Conservation (phyloP, 2,113 vertebrate species). For the Istiophorus platypterus region DNA sequence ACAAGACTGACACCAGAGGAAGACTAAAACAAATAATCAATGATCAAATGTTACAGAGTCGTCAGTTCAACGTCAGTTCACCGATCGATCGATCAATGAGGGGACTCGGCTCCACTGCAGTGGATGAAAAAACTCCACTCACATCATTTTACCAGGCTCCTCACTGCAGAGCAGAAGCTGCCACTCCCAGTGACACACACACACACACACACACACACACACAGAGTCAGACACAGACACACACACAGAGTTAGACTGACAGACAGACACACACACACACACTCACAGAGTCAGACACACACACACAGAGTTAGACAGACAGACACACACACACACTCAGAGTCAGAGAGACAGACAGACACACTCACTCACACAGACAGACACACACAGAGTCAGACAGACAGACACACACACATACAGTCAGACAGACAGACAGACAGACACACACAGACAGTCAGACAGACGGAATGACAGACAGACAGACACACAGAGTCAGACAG, state of each 20-base stretch:
- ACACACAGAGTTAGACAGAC: no score
- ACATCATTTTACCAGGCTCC: background rate
- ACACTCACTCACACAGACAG: background rate
- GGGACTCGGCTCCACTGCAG: background rate
- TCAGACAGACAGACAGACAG: background rate
- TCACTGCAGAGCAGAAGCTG: conserved; percentile 1
- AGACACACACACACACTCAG: background rate
- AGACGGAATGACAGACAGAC: background rate
- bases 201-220: background rate
- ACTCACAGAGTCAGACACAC: background rate
- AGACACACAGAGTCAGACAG: background rate
- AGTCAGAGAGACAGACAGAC: no score
- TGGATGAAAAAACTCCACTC: background rate
- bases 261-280: background rate
- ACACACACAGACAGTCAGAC: background rate
- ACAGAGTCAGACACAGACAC: background rate
- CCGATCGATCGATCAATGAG: no score
- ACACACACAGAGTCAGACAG: no score
- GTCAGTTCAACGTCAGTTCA: no score
- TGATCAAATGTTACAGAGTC: no score
- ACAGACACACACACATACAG: background rate
- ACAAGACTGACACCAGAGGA: no score
- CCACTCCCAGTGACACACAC: conserved; percentile 17
- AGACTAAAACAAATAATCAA: no score
- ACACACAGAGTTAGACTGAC: background rate